These are phyloP conservation scores for Spodoptera frugiperda DNA, from an alignment of 1,140 invertebrate species.

Conservation along the genomic window DNA sequence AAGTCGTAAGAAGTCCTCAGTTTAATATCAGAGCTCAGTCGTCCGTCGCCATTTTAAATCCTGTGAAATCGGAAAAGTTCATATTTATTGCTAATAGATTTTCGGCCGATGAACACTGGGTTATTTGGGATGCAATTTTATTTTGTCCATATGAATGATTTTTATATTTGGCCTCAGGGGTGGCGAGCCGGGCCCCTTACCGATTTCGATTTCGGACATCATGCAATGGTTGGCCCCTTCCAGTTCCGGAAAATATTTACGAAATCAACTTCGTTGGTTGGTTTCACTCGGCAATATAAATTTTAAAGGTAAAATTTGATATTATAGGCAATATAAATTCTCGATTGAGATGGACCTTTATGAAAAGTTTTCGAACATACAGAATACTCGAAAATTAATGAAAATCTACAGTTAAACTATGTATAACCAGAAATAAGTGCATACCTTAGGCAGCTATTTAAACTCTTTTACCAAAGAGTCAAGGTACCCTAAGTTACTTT, in stretches of 20 bases:
- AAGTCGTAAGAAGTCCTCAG: constrained; percentile 74
- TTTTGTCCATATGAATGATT: constrained; percentile 86
- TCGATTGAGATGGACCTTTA: background rate
- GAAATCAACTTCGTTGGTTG: constrained; percentile 55
- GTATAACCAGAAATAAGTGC: no score
- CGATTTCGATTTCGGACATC: constrained; percentile 75
- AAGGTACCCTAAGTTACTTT: no score
- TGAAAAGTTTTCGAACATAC: no score
- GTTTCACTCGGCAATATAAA: constrained; percentile 47
- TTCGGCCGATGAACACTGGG: constrained; percentile 82
- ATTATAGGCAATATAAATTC: background rate
- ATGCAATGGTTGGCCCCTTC: constrained; percentile 65
- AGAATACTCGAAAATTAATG: no score
- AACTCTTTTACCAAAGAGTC: no score
- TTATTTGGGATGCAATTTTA: constrained; percentile 86
- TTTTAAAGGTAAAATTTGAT: constrained; percentile 14
- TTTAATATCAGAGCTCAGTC: constrained; percentile 68
- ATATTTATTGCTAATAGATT: constrained; percentile 86
- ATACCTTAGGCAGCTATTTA: no score
- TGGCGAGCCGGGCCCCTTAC: constrained; percentile 64
- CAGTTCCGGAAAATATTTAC: constrained; percentile 51
- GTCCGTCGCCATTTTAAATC: constrained; percentile 79
- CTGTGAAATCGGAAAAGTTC: constrained; percentile 85
- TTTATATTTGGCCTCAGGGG: constrained; percentile 80
- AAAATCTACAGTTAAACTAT: no score